Evolutionary conservation across 2,888 invertebrate species (phyloP), one percentile per base, ranked within the genome.

Genomic region (Pyrrhosoma nymphula): DNA sequence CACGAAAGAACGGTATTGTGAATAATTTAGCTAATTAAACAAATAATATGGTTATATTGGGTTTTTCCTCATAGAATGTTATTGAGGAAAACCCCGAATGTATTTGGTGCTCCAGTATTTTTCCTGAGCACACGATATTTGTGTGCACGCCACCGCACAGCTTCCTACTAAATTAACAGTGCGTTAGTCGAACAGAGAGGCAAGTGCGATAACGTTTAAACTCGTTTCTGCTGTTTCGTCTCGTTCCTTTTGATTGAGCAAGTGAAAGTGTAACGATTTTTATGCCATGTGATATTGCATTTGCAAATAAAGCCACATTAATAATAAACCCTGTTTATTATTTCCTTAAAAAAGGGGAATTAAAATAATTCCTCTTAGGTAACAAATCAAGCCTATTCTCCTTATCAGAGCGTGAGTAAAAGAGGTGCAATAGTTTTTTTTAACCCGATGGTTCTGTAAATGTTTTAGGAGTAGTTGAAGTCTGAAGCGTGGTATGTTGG

Each of bases 221-320:
- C 16, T 18, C 14, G 35, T 82, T 82, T 35, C 8, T 12, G 35
- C 18, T 82, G 35, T 82, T 69, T 26, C 26, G 69, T 20, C 20
- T 69, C 12, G 10, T 69, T 69, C 16, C 35, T 39, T 23, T n/a
- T 93, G 69, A n/a, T 14, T n/a, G 63, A 69, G 23, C n/a, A 69
- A 69, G 14, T 47, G 69, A 75, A 75, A 60, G n/a, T 93, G 47
- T 93, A 69, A 69, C 93, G 47, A 75, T 69, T 93, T 93, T 20
- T 69, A 35, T 55, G 69, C n/a, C 35, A 91, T 93, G 93, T 93
- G 93, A 93, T 93, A 93, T 69, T 93, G 63, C 69, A 30, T 69
- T 93, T 93, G 26, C 69, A 69, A 93, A 93, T 93, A 93, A 93
- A 93, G 30, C 63, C 47, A 47, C 56, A 91, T 91, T 91, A 91